These are phyloP conservation scores for Trypoxylus dichotomus DNA, from an alignment of 1,140 invertebrate genomes.

Conservation along the genomic window DNA sequence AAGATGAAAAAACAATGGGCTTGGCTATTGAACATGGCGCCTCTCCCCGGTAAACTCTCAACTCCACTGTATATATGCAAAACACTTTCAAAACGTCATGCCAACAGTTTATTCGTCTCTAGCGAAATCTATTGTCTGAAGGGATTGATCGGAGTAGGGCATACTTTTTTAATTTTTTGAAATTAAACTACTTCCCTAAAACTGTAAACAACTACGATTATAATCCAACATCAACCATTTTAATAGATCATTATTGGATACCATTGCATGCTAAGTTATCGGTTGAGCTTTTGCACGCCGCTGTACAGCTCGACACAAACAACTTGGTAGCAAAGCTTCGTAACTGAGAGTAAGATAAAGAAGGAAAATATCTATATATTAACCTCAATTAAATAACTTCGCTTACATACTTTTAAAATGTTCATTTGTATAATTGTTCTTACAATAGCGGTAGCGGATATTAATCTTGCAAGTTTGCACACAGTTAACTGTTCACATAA, in stretches of 20 bases:
- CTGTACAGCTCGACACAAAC: no score
- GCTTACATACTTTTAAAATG: no score
- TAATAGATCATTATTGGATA: neutral
- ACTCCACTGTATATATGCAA: neutral
- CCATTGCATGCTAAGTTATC: neutral
- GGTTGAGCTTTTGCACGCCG: neutral
- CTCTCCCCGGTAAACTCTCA: neutral
- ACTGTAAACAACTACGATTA: slow-evolving; percentile 7
- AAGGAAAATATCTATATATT: no score
- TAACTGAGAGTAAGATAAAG: no score
- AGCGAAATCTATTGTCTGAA: neutral
- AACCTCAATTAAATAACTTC: no score
- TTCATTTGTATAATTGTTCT: no score
- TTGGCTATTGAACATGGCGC: slow-evolving; percentile 30
- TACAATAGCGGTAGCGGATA: no score
- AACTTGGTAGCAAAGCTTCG: no score
- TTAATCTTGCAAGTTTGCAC: no score
- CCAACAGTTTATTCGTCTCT: neutral
- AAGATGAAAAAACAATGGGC: slow-evolving; percentile 20
- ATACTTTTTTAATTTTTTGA: neutral
- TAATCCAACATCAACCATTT: neutral
- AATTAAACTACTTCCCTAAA: neutral
- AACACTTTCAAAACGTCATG: neutral
- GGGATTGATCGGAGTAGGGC: neutral
- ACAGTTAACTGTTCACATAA: no score